Evolutionary conservation across 2,888 invertebrate genomes (phyloP).

Genomic region (Leptura quadrifasciata): DNA sequence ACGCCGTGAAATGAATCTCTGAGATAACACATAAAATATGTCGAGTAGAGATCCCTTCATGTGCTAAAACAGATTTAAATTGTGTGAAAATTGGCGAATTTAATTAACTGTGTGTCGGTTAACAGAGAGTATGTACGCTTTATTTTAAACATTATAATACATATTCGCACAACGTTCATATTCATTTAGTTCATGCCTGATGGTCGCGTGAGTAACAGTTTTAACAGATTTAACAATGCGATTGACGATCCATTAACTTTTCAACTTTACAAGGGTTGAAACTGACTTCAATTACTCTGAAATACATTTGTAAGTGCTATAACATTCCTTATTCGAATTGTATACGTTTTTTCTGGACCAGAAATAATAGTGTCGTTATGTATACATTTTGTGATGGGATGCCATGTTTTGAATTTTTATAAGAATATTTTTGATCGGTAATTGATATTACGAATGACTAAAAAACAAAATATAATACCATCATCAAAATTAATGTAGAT

Average conservation of each 20-base stretch:
- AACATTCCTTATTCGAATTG: background rate
- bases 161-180: background rate
- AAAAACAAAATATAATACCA: too few species aligned
- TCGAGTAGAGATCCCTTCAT: background rate
- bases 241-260: slow-evolving; percentile 35
- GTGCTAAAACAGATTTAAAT: background rate
- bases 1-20: too few species aligned
- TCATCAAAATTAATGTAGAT: too few species aligned
- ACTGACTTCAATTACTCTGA: background rate
- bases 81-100: background rate
- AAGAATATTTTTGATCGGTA: too few species aligned
- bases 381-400: too few species aligned
- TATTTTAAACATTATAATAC: background rate
- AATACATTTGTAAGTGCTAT: background rate
- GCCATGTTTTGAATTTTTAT: too few species aligned
- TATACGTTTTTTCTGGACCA: too few species aligned
- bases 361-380: too few species aligned
- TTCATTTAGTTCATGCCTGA: slow-evolving; percentile 3
- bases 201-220: slow-evolving; percentile 28
- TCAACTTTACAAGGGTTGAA: slow-evolving; percentile 28
- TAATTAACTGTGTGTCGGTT: background rate
- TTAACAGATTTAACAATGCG: slow-evolving; percentile 19
- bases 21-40: background rate
- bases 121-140: background rate
- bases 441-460: too few species aligned